Conservation (phyloP, 64 coral and sea anemone genomes). For the Montipora capricornis region DNA sequence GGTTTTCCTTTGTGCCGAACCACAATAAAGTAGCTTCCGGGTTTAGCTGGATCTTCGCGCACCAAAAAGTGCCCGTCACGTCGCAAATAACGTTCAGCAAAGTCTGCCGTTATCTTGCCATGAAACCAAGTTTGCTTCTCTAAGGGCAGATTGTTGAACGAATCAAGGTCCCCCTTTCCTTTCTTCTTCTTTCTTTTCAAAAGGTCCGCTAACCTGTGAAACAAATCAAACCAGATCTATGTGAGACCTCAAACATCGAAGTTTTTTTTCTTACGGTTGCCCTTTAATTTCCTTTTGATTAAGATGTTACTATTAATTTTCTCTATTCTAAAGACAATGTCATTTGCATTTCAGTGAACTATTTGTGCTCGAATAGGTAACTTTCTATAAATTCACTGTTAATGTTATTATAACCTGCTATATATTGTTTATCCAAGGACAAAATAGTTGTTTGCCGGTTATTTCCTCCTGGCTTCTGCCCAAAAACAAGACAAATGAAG, state of each 20-base stretch:
- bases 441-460: neutral
- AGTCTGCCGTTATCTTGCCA: constrained; percentile 88
- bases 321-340: neutral
- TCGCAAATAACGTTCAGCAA: constrained; percentile 77
- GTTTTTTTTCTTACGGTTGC: no score
- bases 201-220: constrained; percentile 57
- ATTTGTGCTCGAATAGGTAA: no score
- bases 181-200: constrained; percentile 50
- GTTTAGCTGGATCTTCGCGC: constrained; percentile 90
- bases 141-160: constrained; percentile 35
- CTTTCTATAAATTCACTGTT: no score
- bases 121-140: constrained; percentile 93
- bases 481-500: neutral
- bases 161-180: constrained; percentile 35
- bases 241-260: neutral
- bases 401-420: no score
- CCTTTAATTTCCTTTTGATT: no score
- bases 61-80: constrained; percentile 90
- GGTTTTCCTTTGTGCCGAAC: constrained; percentile 67
- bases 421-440: no score
- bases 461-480: neutral
- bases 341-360: no score
- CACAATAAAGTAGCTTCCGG: constrained; percentile 82
- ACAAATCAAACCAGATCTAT: neutral
- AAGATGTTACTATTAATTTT: neutral